Evolutionary conservation across 2,113 vertebrate genomes (phyloP).

Genomic region (Lonchura striata): DNA sequence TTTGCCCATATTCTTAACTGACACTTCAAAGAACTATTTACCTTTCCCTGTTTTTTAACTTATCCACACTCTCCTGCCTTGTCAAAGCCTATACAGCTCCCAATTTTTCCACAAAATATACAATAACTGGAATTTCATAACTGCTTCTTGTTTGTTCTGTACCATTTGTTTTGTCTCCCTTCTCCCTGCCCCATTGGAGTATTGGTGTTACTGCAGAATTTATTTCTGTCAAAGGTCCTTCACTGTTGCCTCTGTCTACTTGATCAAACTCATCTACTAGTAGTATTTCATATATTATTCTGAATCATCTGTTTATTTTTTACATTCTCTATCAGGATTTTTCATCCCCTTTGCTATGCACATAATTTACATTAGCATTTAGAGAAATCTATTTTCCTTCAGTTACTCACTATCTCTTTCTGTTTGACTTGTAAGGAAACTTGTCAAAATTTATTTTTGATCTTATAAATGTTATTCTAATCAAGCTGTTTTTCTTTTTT

Average conservation of each 20-base stretch:
- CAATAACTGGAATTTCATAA: not conserved
- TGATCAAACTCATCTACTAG: not conserved
- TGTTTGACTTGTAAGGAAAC: not conserved
- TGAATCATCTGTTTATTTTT: not conserved
- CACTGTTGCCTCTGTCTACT: not conserved
- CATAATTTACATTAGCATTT: not conserved
- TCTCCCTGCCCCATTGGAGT: not conserved
- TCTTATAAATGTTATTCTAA: not conserved
- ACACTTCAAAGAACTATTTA: not conserved
- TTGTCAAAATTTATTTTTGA: not conserved
- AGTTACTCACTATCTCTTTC: not conserved
- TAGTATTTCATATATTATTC: not conserved
- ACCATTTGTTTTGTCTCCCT: not conserved
- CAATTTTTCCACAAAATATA: not conserved
- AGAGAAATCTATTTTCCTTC: not conserved
- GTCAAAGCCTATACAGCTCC: not conserved
- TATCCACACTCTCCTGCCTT: not conserved
- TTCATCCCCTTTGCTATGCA: not conserved
- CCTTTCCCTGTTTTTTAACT: not conserved
- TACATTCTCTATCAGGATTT: not conserved
- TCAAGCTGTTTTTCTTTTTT: not conserved
- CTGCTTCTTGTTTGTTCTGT: not conserved
- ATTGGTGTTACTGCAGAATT: not conserved
- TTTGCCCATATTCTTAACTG: not conserved
- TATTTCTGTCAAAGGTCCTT: not conserved